Evolutionary conservation across 92 coral and sea anemone genomes (phyloP), one percentile per base, ranked within the genome.

Genomic region (Heteractis magnifica): DNA sequence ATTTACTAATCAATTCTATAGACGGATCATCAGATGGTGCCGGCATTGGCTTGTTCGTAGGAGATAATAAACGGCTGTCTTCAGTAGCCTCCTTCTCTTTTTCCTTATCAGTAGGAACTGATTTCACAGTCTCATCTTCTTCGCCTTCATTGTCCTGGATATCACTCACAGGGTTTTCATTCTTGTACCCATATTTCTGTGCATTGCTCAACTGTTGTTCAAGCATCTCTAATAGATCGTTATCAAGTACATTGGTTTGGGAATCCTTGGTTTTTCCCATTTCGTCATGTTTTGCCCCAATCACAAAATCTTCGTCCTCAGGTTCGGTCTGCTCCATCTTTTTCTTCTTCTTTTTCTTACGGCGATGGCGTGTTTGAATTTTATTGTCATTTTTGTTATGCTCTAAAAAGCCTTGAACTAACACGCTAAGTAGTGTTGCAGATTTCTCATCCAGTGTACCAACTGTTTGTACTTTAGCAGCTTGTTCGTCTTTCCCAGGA

Each of bases 31-130:
- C 88, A 34, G 78, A 26, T 26, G 88, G 77, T 3, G 81, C 62
- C 52, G 75, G 78, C 56, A 20, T 53, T 68, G 88, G 82, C 6
- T 77, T 52, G 52, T 7, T 19, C 50, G 52, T 65, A 3, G 81
- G 65, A n/a, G 48, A 11, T 62, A 16, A 56, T 6, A 21, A 19
- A 52, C 21, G 53, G 21, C 49, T 56, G 8, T 59, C 65, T 4
- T 62, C 10, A 10, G 77, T 9, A 21, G 52, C 41, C 13, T 6
- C 79, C 26, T 55, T 49, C 71, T 77, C 77, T 15, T 65, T 62
- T 49, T 64, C 76, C 26, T 76, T 55, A 72, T 85, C 88, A 51
- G 11, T 85, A 52, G 88, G 83, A 12, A 85, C 70, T 23, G 83
- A 34, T 21, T 77, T 78, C 0, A 78, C 65, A 10, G 21, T 77